Base-by-base conservation (phyloP, 64 coral and sea anemone species). In the Montipora capricornis region DNA sequence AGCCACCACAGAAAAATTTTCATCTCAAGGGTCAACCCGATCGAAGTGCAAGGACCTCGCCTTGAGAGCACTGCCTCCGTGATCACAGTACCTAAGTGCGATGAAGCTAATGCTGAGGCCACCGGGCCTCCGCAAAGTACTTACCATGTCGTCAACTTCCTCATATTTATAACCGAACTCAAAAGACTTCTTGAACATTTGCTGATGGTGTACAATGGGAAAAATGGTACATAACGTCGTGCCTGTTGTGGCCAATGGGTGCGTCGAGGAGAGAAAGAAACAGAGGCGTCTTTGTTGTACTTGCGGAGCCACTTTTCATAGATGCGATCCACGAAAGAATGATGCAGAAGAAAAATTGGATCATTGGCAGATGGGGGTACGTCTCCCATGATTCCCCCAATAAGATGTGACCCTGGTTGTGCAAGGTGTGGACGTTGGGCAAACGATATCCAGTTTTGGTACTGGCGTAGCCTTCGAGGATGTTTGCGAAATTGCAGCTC, bases 111-210 rank as follows among this genome's bases (percentile, higher is more conserved):
- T 57, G 53, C 5, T 57, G 11, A 57, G 53, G 53, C 53, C 53
- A 57, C 53, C 0, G 53, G 11, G 2, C 53, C 53, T 57, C 53
- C 53, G 0, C 0, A 26, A 26, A 26, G 0, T 26, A 26, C 24
- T 26, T 26, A 26, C 24, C 24, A 97, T 80, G 45, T 93, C 59
- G 74, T 93, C 95, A 58, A 96, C 52, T 61, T 91, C 95, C 76
- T 96, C 95, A 14, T 96, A 96, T 7, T 79, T 45, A 80, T 96
- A 96, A 24, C 95, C 95, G 46, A 96, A 93, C 9, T 96, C 95
- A 14, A 58, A 74, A 49, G 95, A 96, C 16, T 90, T 80, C 87
- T 89, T 96, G 49, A 96, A 96, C 91, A 96, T 71, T 12, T 96
- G 78, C 51, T 93, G 4, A 60, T 96, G 95, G 15, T 93, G 78